Percentiles rank a stretch among this genome's conserved stretches.
phyloP scores from a whole-genome alignment of 2,113 vertebrate genomes.

The Leptobrachium ailaonicum region DNA sequence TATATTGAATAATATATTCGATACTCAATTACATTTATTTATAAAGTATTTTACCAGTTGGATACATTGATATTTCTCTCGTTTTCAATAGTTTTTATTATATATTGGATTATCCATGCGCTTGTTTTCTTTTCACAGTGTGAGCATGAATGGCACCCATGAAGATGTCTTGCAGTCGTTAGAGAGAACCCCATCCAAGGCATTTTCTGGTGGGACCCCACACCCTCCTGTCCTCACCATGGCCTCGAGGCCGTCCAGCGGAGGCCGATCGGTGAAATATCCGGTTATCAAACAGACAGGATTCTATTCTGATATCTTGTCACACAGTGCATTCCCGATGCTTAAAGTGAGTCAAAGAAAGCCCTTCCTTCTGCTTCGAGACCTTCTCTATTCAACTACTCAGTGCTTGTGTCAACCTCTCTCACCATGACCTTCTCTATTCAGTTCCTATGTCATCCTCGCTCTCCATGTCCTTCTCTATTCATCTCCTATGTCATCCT shows the following conservation, averaged over 20 bases:
- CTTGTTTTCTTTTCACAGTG: neutral
- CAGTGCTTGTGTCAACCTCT: too few relatives aligned
- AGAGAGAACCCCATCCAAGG: conserved; percentile 12
- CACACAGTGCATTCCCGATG: conserved; percentile 55
- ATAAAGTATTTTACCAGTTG: too few relatives aligned
- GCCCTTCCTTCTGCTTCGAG: neutral
- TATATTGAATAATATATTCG: too few relatives aligned
- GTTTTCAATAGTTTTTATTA: too few relatives aligned
- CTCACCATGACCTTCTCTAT: too few relatives aligned
- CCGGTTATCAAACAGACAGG: conserved; percentile 59
- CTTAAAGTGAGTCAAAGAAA: conserved; percentile 63
- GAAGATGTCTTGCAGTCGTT: conserved; percentile 40
- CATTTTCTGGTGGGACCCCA: neutral
- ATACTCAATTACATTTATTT: too few relatives aligned
- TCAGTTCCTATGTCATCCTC: too few relatives aligned
- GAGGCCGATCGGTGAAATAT: conserved; percentile 52
- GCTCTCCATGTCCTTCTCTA: too few relatives aligned
- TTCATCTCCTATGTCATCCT: too few relatives aligned
- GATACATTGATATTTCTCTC: too few relatives aligned
- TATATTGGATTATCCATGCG: neutral
- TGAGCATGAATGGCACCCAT: conserved; percentile 56
- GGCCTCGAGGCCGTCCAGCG: conserved; percentile 5
- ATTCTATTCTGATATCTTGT: conserved; percentile 67
- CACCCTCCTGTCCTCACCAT: conserved; percentile 1
- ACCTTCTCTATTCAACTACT: too few relatives aligned